These are phyloP conservation scores for Drosophila stalkeri DNA, from an alignment of 2,888 invertebrate genomes.

Conservation along the genomic window DNA sequence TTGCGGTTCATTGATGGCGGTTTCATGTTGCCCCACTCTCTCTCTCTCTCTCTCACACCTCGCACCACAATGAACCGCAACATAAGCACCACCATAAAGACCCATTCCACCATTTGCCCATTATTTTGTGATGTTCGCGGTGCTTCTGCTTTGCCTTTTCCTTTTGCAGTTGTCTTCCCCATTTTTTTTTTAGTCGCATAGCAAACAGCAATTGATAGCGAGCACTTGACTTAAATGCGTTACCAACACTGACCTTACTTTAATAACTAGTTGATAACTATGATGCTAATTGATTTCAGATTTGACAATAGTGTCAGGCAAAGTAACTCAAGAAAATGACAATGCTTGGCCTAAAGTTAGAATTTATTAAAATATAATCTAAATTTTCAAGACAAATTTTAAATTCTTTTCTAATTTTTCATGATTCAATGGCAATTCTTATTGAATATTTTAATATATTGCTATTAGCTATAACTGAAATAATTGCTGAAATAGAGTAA, in stretches of 20 bases:
- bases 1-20: slow-evolving; percentile 80
- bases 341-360: too few species aligned
- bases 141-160: background rate
- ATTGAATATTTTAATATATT: too few species aligned
- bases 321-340: too few species aligned
- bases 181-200: slow-evolving; percentile 10
- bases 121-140: slow-evolving; percentile 50
- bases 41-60: too few species aligned
- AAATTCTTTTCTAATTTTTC: background rate
- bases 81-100: slow-evolving; percentile 7
- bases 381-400: too few species aligned
- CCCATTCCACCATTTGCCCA: slow-evolving; percentile 28
- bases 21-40: slow-evolving; percentile 52
- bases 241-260: slow-evolving; percentile 1
- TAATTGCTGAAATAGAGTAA: background rate
- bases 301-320: background rate
- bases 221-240: slow-evolving; percentile 13
- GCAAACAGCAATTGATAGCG: slow-evolving; percentile 22
- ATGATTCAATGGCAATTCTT: too few species aligned
- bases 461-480: background rate
- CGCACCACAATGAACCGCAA: slow-evolving; percentile 29
- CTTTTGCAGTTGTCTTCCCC: background rate
- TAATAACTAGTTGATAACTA: background rate
- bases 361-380: too few species aligned
- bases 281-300: background rate